These are phyloP conservation scores for Ormia ochracea DNA, from an alignment of 2,888 invertebrate genomes.

Conservation along the genomic window DNA sequence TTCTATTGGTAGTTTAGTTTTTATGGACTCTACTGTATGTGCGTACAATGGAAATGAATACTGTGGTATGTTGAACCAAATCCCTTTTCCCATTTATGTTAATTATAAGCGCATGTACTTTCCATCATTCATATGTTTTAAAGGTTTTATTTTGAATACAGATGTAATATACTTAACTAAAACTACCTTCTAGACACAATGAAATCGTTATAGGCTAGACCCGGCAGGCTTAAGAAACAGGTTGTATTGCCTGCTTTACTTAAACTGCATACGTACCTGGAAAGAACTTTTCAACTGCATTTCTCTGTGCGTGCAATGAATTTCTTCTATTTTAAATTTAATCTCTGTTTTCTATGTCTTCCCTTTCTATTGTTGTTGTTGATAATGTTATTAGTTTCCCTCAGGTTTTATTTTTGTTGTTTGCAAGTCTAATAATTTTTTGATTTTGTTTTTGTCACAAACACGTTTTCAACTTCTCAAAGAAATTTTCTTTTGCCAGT, in stretches of 20 bases:
- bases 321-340: background rate
- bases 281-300: background rate
- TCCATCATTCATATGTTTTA: background rate
- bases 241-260: slow-evolving; percentile 21
- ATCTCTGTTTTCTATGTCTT: background rate
- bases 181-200: background rate
- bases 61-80: no score
- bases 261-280: background rate
- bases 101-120: no score
- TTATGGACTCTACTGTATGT: no score
- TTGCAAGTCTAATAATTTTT: background rate
- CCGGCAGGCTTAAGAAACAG: slow-evolving; percentile 1
- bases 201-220: background rate
- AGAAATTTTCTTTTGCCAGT: background rate
- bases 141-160: background rate
- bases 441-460: background rate
- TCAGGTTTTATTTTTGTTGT: background rate
- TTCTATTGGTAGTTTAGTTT: no score
- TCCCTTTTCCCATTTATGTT: background rate
- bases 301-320: background rate
- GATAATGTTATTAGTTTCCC: background rate
- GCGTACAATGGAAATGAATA: no score
- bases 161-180: background rate
- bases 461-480: background rate
- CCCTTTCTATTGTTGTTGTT: background rate